phyloP scores from a whole-genome alignment of 2,113 vertebrate species.

The Ellobius talpinus region DNA sequence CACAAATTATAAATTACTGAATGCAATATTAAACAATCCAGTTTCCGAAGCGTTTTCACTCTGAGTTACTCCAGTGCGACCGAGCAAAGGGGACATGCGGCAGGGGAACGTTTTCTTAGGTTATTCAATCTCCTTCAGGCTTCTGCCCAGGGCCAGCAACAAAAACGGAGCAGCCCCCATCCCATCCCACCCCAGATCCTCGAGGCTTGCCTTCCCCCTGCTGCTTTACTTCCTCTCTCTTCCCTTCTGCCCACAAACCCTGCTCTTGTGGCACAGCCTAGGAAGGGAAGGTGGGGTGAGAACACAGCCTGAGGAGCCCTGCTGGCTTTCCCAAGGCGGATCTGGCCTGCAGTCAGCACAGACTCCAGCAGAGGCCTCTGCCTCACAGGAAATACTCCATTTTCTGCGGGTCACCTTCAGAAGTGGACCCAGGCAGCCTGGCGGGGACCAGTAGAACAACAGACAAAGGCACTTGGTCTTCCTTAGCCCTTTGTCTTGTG shows the following conservation, averaged over 20 bases:
- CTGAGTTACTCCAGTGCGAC: background rate
- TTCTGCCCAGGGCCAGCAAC: constrained; percentile 85
- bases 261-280: constrained; percentile 82
- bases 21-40: constrained; percentile 4
- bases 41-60: constrained; percentile 7
- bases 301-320: constrained; percentile 85
- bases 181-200: constrained; percentile 27
- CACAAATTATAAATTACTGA: constrained; percentile 56
- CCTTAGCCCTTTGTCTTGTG: background rate
- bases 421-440: background rate
- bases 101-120: constrained; percentile 42
- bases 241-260: constrained; percentile 82
- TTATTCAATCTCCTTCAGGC: constrained; percentile 82
- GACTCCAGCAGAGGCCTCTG: constrained; percentile 91
- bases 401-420: background rate
- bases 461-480: background rate
- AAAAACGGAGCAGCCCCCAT: constrained; percentile 82
- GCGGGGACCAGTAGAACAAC: background rate
- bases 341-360: constrained; percentile 85
- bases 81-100: constrained; percentile 51
- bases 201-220: constrained; percentile 4
- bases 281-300: constrained; percentile 82
- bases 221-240: constrained; percentile 79
- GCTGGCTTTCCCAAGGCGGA: constrained; percentile 87
- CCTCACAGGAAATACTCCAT: constrained; percentile 86